These are phyloP conservation scores for Cremastobaeus sp. DNA, from an alignment of 2,888 invertebrate species.

Conservation along the genomic window DNA sequence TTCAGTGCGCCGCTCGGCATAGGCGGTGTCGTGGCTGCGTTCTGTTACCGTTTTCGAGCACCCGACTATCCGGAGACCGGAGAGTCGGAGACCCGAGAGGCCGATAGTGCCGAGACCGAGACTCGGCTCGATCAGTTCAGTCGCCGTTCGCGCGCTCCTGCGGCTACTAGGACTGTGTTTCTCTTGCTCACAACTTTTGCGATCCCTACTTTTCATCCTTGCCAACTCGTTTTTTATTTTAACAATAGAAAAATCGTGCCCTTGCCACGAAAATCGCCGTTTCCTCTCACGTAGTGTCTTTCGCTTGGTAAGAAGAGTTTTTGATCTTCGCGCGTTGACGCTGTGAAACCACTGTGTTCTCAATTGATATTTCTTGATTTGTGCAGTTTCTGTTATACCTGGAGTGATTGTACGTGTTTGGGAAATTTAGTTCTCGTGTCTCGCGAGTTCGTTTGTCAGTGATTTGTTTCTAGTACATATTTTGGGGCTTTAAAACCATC, in stretches of 20 bases:
- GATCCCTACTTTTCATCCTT: not conserved
- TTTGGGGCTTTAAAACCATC: too few relatives aligned
- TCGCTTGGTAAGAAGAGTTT: not conserved
- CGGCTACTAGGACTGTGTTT: constrained; percentile 33
- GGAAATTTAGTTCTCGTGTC: constrained; percentile 26
- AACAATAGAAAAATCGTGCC: too few relatives aligned
- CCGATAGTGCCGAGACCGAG: too few relatives aligned
- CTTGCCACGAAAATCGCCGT: too few relatives aligned
- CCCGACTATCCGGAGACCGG: too few relatives aligned
- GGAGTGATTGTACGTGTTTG: constrained; percentile 29
- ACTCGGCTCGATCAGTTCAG: too few relatives aligned
- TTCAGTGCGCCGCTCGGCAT: constrained; percentile 58
- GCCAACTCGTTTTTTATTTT: too few relatives aligned
- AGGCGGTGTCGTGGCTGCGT: constrained; percentile 58
- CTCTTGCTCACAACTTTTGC: not conserved
- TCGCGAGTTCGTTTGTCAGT: too few relatives aligned
- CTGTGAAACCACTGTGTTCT: not conserved
- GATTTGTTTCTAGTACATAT: too few relatives aligned
- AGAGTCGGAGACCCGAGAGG: too few relatives aligned
- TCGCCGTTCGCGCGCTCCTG: constrained; percentile 59
- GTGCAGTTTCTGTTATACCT: constrained; percentile 18
- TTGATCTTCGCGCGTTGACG: constrained; percentile 41
- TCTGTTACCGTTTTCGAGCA: constrained; percentile 57
- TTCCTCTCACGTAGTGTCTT: too few relatives aligned
- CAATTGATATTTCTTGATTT: not conserved